phyloP scores from a whole-genome alignment of 2,888 invertebrate genomes.

The Drosophila demipolita region DNA sequence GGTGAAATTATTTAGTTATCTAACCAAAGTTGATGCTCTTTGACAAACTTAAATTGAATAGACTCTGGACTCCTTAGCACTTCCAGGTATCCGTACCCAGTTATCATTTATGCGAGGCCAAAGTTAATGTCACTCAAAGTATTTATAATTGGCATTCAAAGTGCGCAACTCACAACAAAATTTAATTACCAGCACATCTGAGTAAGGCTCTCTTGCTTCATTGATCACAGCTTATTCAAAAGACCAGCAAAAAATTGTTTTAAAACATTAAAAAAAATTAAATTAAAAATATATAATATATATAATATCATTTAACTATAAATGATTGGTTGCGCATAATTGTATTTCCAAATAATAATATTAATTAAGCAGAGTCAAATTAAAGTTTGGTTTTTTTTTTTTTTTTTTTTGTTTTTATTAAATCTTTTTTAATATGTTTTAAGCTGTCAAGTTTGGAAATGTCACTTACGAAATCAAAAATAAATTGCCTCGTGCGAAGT shows the following conservation, averaged over 20 bases:
- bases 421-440: too few species aligned
- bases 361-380: too few species aligned
- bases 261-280: background rate
- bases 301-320: too few species aligned
- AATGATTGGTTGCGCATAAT: too few species aligned
- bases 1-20: constrained; percentile 57
- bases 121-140: constrained; percentile 30
- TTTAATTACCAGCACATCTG: background rate
- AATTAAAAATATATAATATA: too few species aligned
- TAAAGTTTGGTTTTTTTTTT: too few species aligned
- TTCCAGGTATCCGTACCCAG: background rate
- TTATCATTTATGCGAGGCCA: constrained; percentile 21
- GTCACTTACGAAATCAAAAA: background rate
- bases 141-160: constrained; percentile 35
- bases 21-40: constrained; percentile 51
- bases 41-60: constrained; percentile 62
- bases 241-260: background rate
- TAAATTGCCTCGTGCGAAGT: background rate
- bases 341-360: too few species aligned
- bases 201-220: background rate
- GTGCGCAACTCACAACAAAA: constrained; percentile 1
- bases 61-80: constrained; percentile 20
- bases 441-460: background rate
- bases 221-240: background rate
- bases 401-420: too few species aligned